A percentile compares a stretch with the other conserved stretches of the same genome.
Conservation (phyloP, 2,888 invertebrate species). For the Leucophenga maculata region DNA sequence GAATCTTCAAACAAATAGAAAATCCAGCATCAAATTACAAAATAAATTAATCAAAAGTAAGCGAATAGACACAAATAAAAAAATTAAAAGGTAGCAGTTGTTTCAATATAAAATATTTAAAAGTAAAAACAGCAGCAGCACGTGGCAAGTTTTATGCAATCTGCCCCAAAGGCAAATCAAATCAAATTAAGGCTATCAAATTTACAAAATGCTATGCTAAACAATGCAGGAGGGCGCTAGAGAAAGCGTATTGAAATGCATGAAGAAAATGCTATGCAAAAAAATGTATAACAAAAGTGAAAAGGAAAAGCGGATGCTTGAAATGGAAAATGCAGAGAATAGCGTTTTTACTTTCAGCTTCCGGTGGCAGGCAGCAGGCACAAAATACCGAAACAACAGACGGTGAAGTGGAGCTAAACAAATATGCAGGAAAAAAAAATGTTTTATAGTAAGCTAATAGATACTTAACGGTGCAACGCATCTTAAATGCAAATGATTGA, state of each 20-base stretch:
- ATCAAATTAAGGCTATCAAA: conserved; percentile 4
- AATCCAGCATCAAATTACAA: conserved; percentile 54
- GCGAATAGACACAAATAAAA: neutral
- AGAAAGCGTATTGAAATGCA: conserved; percentile 12
- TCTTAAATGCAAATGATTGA: neutral
- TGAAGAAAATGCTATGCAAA: conserved; percentile 19
- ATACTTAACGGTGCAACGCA: conserved; percentile 1
- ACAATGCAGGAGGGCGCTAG: conserved; percentile 1
- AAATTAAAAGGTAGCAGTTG: conserved; percentile 52
- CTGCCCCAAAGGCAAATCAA: conserved; percentile 19
- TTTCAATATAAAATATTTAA: conserved; percentile 49
- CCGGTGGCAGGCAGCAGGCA: conserved; percentile 43
- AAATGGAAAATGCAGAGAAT: conserved; percentile 36
- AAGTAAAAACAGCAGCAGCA: conserved; percentile 43
- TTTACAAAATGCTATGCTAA: conserved; percentile 7
- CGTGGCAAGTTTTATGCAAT: conserved; percentile 44
- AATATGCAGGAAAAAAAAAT: neutral
- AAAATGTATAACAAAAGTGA: conserved; percentile 51
- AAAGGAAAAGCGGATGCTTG: conserved; percentile 56
- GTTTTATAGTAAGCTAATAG: neutral
- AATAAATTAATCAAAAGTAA: conserved; percentile 41
- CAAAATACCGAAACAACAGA: conserved; percentile 30
- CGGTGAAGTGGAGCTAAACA: conserved; percentile 1
- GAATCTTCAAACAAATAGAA: conserved; percentile 38
- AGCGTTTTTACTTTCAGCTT: conserved; percentile 42